Evolutionary conservation across 2,888 invertebrate genomes (phyloP), one percentile per base, ranked within the genome.

Genomic region (Sarcophaga rosellei): DNA sequence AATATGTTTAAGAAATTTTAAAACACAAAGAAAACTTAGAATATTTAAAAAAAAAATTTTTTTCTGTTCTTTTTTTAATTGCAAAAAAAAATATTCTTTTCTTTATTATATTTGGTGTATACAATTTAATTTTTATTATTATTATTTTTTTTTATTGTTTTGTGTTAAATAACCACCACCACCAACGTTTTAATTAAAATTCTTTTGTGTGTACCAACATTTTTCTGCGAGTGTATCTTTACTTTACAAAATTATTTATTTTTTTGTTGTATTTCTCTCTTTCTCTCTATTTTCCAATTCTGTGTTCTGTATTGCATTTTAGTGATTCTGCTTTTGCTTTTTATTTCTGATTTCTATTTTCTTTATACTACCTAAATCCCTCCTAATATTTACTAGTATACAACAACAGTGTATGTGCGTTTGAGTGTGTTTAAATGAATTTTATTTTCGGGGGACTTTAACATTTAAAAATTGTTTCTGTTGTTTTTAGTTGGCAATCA

Each of bases 401-500:
- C 44, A 45, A n/a, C 44, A 45, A 44, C 35, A 25, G 17, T 65
- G n/a, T 74, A 68, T 65, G 69, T 66, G 21, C 35, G 20, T 84
- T 74, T 78, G 25, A 53, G 0, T 45, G 61, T 77, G n/a, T 45
- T 17, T n/a, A 3, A 61, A 11, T 45, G 47, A 11, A 66, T 76
- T 65, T 53, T 68, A 73, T 68, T 78, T 81, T 66, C 72, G 45
- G 83, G 70, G 79, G 84, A 79, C 81, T 81, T 84, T 78, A 86
- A 86, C 86, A 75, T 78, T 84, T 75, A 12, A 68, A 57, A 57
- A 75, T 61, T 70, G 62, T 70, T 78, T 68, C 47, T 77, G 82
- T 82, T 81, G 72, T 82, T 79, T 87, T 88, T 84, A 88, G 88
- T 88, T 86, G 87, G 87, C 88, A 86, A 85, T 77, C 89, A 90